These are phyloP conservation scores for Allacma fusca DNA, from an alignment of 2,888 invertebrate genomes.

Conservation along the genomic window DNA sequence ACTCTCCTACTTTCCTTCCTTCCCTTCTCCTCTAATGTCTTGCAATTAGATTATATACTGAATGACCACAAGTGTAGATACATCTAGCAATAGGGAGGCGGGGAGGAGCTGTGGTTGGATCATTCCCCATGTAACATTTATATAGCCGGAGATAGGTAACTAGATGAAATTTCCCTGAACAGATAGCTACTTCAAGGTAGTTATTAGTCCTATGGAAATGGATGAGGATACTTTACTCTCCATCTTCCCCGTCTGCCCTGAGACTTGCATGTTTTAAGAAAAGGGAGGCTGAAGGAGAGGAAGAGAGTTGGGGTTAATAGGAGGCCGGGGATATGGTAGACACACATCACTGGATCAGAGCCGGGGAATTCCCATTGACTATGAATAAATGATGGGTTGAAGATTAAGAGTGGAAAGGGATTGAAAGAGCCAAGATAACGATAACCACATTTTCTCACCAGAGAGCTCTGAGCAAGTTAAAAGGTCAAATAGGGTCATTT, in stretches of 20 bases:
- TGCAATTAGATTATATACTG: background rate
- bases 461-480: conserved; percentile 2
- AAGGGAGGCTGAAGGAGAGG: background rate
- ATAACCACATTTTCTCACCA: conserved; percentile 14
- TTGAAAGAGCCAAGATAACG: background rate
- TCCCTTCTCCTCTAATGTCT: background rate
- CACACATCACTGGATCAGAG: conserved; percentile 39
- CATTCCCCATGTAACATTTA: too few species aligned
- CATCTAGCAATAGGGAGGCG: too few species aligned
- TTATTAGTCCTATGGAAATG: conserved; percentile 10
- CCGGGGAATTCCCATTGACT: conserved; percentile 33
- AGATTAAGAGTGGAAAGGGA: conserved; percentile 42
- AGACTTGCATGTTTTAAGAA: conserved; percentile 10
- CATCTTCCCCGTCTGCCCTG: background rate
- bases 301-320: conserved; percentile 19
- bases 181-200: too few species aligned
- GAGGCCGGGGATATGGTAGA: conserved; percentile 26
- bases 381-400: conserved; percentile 41
- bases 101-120: too few species aligned
- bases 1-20: background rate
- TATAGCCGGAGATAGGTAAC: too few species aligned
- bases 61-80: background rate
- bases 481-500: conserved; percentile 6
- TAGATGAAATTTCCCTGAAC: too few species aligned
- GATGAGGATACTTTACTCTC: conserved; percentile 8